phyloP scores from a whole-genome alignment of 2,797 vertebrate species.

The Rhinophrynus dorsalis region DNA sequence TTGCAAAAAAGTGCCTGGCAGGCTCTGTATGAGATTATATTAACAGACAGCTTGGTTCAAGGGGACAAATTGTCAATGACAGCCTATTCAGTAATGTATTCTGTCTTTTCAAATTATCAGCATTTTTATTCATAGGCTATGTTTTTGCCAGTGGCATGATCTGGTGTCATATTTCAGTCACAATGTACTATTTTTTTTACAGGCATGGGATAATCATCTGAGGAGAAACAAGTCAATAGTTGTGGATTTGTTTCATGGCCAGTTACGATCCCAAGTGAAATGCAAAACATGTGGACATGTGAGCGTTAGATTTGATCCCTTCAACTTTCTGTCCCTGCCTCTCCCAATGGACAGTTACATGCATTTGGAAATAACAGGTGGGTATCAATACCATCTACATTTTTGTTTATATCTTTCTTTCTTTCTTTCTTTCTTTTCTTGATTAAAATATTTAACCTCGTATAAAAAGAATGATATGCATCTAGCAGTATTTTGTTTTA shows the following conservation, averaged over 20 bases:
- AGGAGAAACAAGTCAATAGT: constrained; percentile 96
- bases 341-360: constrained; percentile 99
- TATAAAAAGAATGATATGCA: too few species aligned
- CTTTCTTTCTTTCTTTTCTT: too few species aligned
- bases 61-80: too few species aligned
- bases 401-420: too few species aligned
- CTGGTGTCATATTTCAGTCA: background rate
- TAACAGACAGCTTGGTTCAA: too few species aligned
- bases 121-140: background rate
- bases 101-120: background rate
- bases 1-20: too few species aligned
- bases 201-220: constrained; percentile 98
- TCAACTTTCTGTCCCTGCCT: constrained; percentile 96
- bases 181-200: constrained; percentile 10
- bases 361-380: constrained; percentile 98
- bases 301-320: constrained; percentile 96
- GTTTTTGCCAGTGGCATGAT: background rate
- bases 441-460: too few species aligned
- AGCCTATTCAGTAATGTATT: background rate
- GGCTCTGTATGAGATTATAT: too few species aligned
- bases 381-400: constrained; percentile 49
- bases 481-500: too few species aligned
- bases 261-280: constrained; percentile 96
- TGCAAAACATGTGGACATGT: constrained; percentile 98
- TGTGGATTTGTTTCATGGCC: constrained; percentile 96